Conservation (phyloP, 2,888 invertebrate genomes). For the Girardia tigrina region DNA sequence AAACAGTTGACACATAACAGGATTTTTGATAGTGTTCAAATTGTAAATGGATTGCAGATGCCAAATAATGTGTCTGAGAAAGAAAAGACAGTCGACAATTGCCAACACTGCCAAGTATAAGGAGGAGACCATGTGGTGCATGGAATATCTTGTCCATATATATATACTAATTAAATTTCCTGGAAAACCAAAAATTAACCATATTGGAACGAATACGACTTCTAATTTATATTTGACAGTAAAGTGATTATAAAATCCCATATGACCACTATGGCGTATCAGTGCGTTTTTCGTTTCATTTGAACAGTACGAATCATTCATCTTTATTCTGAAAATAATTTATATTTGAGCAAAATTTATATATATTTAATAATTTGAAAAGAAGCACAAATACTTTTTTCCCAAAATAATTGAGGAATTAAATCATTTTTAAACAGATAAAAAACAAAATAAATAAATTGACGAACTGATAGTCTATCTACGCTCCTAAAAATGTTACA, state of each 20-base stretch:
- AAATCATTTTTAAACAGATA: too few relatives aligned
- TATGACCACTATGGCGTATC: not conserved
- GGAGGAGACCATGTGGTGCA: conserved; percentile 40
- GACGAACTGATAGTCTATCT: too few relatives aligned
- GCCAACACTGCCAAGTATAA: conserved; percentile 48
- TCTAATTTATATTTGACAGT: not conserved
- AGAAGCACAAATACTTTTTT: too few relatives aligned
- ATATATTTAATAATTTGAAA: too few relatives aligned
- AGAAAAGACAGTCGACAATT: conserved; percentile 41
- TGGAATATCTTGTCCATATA: conserved; percentile 47
- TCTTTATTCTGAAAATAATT: too few relatives aligned
- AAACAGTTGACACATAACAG: conserved; percentile 37
- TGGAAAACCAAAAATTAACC: conserved; percentile 46
- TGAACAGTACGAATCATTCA: too few relatives aligned
- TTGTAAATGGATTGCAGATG: conserved; percentile 37
- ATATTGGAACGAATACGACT: conserved; percentile 39
- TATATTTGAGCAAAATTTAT: too few relatives aligned
- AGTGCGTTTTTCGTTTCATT: not conserved
- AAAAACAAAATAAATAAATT: too few relatives aligned
- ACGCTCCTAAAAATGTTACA: too few relatives aligned
- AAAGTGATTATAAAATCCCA: not conserved
- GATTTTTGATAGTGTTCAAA: conserved; percentile 39
- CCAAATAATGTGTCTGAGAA: conserved; percentile 1
- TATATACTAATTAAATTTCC: conserved; percentile 47
- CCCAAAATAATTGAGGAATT: too few relatives aligned